Evolutionary conservation across 53 echinoderm and acorn worm species (phyloP).

Genomic region (Crossaster papposus): DNA sequence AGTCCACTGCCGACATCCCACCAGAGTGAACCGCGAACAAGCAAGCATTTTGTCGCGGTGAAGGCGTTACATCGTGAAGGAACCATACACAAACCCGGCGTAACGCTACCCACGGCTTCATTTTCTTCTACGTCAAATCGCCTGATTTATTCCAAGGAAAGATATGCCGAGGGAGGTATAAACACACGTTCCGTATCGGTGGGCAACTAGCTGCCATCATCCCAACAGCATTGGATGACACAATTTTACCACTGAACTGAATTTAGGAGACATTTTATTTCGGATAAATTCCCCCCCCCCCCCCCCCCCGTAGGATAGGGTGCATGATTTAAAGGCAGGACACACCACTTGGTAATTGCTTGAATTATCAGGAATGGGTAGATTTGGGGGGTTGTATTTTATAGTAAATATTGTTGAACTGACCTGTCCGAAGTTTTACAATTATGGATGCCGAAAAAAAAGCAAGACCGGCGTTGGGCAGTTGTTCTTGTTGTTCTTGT

Average conservation of each 20-base stretch:
- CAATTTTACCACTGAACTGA: neutral
- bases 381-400: no score
- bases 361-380: no score
- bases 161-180: slow-evolving; percentile 22
- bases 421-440: no score
- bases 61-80: slow-evolving; percentile 35
- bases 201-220: neutral
- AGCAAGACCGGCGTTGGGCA: no score
- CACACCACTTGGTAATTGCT: no score
- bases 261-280: slow-evolving; percentile 6
- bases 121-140: slow-evolving; percentile 28
- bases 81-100: neutral
- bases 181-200: slow-evolving; percentile 29
- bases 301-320: no score
- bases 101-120: slow-evolving; percentile 40
- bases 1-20: neutral
- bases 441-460: no score
- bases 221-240: neutral
- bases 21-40: neutral
- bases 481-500: no score
- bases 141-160: slow-evolving; percentile 25
- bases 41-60: neutral
- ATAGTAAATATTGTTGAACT: no score
- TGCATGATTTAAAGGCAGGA: neutral
- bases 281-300: neutral